Conservation (phyloP, 2,113 vertebrate species). For the Gallinago paraguaiae region DNA sequence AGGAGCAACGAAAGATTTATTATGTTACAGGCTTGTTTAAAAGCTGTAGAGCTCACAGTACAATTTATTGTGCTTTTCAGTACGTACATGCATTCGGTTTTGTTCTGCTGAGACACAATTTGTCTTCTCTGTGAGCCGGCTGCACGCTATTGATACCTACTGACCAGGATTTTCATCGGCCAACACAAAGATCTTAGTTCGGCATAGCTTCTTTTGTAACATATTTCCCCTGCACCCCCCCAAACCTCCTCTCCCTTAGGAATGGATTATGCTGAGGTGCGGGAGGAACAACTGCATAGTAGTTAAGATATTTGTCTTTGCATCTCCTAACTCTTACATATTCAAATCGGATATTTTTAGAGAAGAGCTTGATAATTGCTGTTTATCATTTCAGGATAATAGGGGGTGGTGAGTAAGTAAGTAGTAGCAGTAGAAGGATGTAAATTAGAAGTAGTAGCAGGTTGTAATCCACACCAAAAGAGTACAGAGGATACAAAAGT, state of each 20-base stretch:
- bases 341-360: background rate
- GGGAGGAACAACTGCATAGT: background rate
- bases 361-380: background rate
- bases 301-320: background rate
- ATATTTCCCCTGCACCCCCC: background rate
- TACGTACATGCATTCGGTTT: background rate
- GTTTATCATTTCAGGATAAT: background rate
- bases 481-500: background rate
- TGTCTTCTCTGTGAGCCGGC: background rate
- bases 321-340: background rate
- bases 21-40: background rate
- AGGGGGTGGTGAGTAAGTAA: background rate
- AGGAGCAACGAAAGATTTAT: background rate
- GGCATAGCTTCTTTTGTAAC: background rate
- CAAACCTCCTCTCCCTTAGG: background rate
- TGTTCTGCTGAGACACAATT: constrained; percentile 7
- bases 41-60: background rate
- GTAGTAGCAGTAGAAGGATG: background rate
- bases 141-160: background rate
- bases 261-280: background rate
- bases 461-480: background rate
- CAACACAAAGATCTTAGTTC: background rate
- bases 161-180: constrained; percentile 3
- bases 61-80: constrained; percentile 17
- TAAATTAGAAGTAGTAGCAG: background rate